A percentile compares a stretch with the other conserved stretches of the same genome.
Evolutionary conservation across 35 echinoderm and acorn worm species (phyloP).

Genomic region (Ophiothrix spiculata): DNA sequence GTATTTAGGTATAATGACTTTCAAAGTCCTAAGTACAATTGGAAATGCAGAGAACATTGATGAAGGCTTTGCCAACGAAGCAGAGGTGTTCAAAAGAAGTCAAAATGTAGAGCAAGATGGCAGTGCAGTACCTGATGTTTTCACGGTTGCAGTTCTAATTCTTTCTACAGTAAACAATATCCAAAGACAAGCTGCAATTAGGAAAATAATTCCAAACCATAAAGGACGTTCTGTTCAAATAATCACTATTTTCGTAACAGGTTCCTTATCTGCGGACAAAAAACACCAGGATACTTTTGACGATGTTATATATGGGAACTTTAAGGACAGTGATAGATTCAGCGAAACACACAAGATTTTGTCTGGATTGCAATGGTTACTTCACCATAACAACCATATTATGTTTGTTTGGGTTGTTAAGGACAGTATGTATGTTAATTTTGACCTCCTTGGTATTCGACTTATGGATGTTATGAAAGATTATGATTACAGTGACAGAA

Average conservation of each 20-base stretch:
- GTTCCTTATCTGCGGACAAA: background rate
- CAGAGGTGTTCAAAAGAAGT: no score
- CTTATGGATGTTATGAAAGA: constrained; percentile 43
- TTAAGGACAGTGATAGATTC: constrained; percentile 36
- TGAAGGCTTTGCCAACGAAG: no score
- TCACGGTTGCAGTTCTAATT: background rate
- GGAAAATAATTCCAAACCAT: background rate
- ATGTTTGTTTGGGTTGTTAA: constrained; percentile 68
- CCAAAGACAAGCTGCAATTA: background rate
- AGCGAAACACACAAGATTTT: constrained; percentile 50
- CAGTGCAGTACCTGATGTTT: no score
- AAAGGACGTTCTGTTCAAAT: background rate
- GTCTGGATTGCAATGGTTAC: constrained; percentile 53
- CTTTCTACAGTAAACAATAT: background rate
- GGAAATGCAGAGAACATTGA: no score
- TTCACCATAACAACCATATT: constrained; percentile 36
- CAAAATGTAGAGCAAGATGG: no score
- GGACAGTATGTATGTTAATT: constrained; percentile 68
- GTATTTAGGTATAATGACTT: no score
- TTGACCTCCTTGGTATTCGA: constrained; percentile 13
- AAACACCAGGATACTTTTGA: background rate
- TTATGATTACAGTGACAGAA: background rate
- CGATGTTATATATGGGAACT: constrained; percentile 17
- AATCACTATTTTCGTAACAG: constrained; percentile 1
- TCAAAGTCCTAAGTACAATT: no score